Conservation (phyloP, 2,888 invertebrate genomes). For the Anthophora plumipes region DNA sequence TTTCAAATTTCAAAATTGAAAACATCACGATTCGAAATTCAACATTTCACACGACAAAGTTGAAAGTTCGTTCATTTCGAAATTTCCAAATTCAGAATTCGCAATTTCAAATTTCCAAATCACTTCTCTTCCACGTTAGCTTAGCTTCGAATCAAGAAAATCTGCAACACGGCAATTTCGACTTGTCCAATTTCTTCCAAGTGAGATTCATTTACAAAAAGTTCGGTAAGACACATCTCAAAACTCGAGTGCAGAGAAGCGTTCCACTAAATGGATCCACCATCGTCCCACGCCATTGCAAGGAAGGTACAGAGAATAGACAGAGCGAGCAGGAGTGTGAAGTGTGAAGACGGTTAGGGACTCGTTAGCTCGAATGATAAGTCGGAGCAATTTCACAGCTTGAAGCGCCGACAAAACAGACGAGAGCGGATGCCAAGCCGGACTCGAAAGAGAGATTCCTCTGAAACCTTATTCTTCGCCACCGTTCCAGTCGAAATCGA, state of each 20-base stretch:
- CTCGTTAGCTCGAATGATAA: conserved; percentile 84
- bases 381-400: conserved; percentile 82
- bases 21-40: too few relatives aligned
- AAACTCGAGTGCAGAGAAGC: neutral
- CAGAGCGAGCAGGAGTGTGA: conserved; percentile 73
- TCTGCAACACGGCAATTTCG: too few relatives aligned
- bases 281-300: conserved; percentile 68
- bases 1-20: too few relatives aligned
- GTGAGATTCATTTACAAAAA: too few relatives aligned
- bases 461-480: conserved; percentile 62
- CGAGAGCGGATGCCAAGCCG: conserved; percentile 58
- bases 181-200: too few relatives aligned
- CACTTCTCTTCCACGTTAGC: too few relatives aligned
- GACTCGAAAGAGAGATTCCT: conserved; percentile 53
- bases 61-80: too few relatives aligned
- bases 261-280: conserved; percentile 28
- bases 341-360: conserved; percentile 80
- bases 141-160: too few relatives aligned
- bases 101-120: too few relatives aligned
- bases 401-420: conserved; percentile 76
- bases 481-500: conserved; percentile 54
- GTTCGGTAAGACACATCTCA: too few relatives aligned
- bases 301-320: conserved; percentile 69
- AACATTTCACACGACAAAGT: too few relatives aligned
- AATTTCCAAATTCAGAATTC: too few relatives aligned